phyloP scores from a whole-genome alignment of 2,888 invertebrate genomes.

The Limnephilus rhombicus region DNA sequence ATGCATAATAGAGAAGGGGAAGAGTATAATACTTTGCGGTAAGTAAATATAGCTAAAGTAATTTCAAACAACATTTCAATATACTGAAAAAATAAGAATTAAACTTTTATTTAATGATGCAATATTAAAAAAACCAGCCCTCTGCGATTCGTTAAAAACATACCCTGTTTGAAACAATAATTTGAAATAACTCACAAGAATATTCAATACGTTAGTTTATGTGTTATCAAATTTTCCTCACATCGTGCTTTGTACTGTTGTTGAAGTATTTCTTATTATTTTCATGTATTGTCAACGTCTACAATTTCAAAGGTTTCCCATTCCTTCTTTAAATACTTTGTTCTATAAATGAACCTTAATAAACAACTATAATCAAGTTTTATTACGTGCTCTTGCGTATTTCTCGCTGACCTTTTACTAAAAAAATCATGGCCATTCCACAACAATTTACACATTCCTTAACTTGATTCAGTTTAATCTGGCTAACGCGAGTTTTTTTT shows the following conservation, averaged over 20 bases:
- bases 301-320: not conserved
- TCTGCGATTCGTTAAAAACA: too few species aligned
- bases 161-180: too few species aligned
- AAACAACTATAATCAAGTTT: not conserved
- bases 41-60: too few species aligned
- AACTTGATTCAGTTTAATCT: not conserved
- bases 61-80: too few species aligned
- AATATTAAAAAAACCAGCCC: too few species aligned
- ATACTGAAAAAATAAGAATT: too few species aligned
- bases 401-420: not conserved
- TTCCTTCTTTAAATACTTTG: not conserved
- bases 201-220: too few species aligned
- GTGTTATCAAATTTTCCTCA: not conserved
- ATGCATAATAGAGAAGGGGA: too few species aligned
- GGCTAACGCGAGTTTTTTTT: not conserved
- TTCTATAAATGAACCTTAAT: not conserved
- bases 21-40: too few species aligned
- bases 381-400: not conserved
- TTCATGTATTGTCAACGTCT: not conserved
- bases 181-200: too few species aligned
- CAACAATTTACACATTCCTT: not conserved
- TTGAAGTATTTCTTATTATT: not conserved
- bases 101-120: too few species aligned
- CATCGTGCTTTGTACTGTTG: not conserved
- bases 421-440: not conserved